Base-by-base conservation (phyloP, 2,888 invertebrate genomes). In the Drosophila prostipennis region DNA sequence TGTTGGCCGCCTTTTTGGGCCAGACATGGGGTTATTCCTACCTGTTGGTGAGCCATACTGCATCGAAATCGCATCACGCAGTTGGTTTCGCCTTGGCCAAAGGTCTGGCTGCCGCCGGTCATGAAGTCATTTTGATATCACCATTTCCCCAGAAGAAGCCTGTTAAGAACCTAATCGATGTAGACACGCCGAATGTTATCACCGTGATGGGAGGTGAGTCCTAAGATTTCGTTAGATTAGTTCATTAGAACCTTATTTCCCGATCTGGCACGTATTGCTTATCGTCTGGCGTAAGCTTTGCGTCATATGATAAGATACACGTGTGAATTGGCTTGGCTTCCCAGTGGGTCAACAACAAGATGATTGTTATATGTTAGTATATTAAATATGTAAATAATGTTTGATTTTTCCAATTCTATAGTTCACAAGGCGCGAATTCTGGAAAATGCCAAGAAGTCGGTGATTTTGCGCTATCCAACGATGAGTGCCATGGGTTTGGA, bases 81-180 rank as follows among this genome's bases (percentile, higher is more conserved):
- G 78, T 91, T n/a, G 89, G 82, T 0, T 74, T 83, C 14, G 72
- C 91, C 0, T 54, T 92, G 54, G 84, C 91, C 61, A 89, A 89
- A 29, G 90, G 85, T 1, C 74, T 92, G 29, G 87, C 86, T 1
- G 74, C 75, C 10, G 79, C 88, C 2, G 92, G 92, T 0, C 92
- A 92, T 72, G 80, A 92, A 8, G 89, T 92, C 2, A 91, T 90
- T 0, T 70, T 91, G 0, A 79, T 91, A 29, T 87, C 89, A 4
- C 80, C 90, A 8, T 90, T 87, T 78, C 89, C 90, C 2, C 83
- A 84, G 40, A 80, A 85, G 46, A 78, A 85, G 1, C 81, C 87
- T 0, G 26, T 89, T 0, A 72, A 77, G 23, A 90, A 90, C 57
- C 87, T 88, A 53, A 72, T 73, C 0, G 84, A 90, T 68, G 69